Percentiles rank a stretch among this genome's conserved stretches.
Conservation (phyloP, 2,888 invertebrate genomes). For the Meteorus colon region DNA sequence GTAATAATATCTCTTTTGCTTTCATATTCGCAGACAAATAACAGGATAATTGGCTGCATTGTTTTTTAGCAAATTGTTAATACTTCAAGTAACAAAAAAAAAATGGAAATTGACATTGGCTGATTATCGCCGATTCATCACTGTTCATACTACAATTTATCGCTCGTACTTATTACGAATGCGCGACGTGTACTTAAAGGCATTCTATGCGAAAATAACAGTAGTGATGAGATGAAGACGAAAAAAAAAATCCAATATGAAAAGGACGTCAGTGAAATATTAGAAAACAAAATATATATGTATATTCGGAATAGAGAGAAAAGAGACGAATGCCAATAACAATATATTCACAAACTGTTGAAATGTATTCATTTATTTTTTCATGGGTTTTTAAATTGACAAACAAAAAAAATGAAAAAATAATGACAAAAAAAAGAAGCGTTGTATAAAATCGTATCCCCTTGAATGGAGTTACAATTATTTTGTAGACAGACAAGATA, state of each 20-base stretch:
- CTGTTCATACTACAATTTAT: neutral
- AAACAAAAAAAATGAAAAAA: slow-evolving; percentile 17
- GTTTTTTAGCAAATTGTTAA: neutral
- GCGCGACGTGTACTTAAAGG: slow-evolving; percentile 27
- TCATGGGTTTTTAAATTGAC: slow-evolving; percentile 19
- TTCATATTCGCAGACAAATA: neutral
- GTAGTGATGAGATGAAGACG: slow-evolving; percentile 6
- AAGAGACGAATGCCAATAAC: slow-evolving; percentile 2
- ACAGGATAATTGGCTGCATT: neutral
- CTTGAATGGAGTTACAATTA: neutral
- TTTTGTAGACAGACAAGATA: neutral
- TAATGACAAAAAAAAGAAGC: slow-evolving; percentile 4
- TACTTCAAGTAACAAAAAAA: slow-evolving; percentile 3
- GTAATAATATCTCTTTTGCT: neutral
- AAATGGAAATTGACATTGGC: slow-evolving; percentile 10
- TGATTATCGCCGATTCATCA: slow-evolving; percentile 28
- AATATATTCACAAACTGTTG: slow-evolving; percentile 17
- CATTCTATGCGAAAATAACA: slow-evolving; percentile 36
- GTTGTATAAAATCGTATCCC: slow-evolving; percentile 25
- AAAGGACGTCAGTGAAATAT: neutral
- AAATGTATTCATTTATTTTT: slow-evolving; percentile 24
- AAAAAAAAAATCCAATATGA: slow-evolving; percentile 41
- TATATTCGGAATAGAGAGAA: neutral
- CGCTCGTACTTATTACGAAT: slow-evolving; percentile 38
- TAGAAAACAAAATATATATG: slow-evolving; percentile 5